These are phyloP conservation scores for Nothoprocta pentlandii DNA, from an alignment of 2,113 vertebrate genomes.

Conservation along the genomic window DNA sequence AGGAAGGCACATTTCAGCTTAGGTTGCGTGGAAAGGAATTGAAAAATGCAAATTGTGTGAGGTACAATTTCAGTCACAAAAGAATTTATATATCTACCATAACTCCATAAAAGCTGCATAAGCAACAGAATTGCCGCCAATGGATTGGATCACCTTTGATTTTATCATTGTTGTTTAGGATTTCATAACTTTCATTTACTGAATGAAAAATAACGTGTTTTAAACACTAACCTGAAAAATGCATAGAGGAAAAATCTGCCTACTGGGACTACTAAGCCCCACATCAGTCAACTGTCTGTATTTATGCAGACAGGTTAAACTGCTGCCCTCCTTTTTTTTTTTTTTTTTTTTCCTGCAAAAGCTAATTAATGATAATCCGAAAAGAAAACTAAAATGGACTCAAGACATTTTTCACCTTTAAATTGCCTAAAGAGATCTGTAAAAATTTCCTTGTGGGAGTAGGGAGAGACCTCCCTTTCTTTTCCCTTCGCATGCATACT, in stretches of 20 bases:
- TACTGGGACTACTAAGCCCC: conserved; percentile 25
- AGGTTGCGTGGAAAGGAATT: background rate
- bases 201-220: background rate
- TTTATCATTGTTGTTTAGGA: background rate
- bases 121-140: background rate
- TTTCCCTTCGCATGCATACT: background rate
- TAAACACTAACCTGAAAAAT: conserved; percentile 13
- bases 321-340: conserved; percentile 9
- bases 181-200: background rate
- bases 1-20: conserved; percentile 48
- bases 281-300: conserved; percentile 33
- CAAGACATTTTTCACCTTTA: background rate
- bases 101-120: conserved; percentile 10
- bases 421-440: background rate
- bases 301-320: conserved; percentile 33
- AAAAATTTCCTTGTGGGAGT: background rate
- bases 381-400: background rate
- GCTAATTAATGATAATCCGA: conserved; percentile 19
- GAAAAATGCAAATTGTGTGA: conserved; percentile 41
- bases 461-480: background rate
- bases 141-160: background rate
- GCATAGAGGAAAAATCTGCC: conserved; percentile 9
- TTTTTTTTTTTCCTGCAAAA: background rate
- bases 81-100: background rate
- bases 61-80: conserved; percentile 44